Evolutionary conservation across 2,113 vertebrate species (phyloP).

Genomic region (Agapornis roseicollis): DNA sequence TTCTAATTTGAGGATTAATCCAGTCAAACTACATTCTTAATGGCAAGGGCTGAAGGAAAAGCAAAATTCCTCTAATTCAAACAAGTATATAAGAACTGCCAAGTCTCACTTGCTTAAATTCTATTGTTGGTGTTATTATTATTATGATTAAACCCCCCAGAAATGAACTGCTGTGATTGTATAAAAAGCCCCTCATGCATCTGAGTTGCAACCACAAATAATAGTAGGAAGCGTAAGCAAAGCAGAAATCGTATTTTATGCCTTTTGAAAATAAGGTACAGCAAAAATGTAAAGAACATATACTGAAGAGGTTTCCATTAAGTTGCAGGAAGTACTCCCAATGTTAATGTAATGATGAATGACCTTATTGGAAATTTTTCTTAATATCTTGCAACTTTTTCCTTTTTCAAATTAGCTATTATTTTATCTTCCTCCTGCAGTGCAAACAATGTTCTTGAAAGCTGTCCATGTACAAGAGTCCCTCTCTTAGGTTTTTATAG

Average conservation of each 20-base stretch:
- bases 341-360: not conserved
- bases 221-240: not conserved
- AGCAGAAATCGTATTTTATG: not conserved
- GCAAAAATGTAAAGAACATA: not conserved
- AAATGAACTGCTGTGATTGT: not conserved
- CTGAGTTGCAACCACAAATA: not conserved
- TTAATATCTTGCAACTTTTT: not conserved
- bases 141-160: not conserved
- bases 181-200: not conserved
- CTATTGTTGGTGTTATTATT: not conserved
- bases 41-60: not conserved
- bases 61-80: not conserved
- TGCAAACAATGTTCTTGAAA: not conserved
- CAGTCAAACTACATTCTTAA: not conserved
- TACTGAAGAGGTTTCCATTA: not conserved
- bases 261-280: not conserved
- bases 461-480: not conserved
- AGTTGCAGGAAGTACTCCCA: not conserved
- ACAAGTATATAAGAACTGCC: not conserved
- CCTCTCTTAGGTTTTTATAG: not conserved
- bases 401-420: not conserved
- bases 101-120: not conserved
- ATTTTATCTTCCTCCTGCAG: not conserved
- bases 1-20: not conserved
- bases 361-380: not conserved